Percentiles rank a stretch among this genome's conserved stretches.
These are phyloP conservation scores for Coptodon bakossiorum DNA, from an alignment of 2,113 vertebrate species.

Conservation along the genomic window DNA sequence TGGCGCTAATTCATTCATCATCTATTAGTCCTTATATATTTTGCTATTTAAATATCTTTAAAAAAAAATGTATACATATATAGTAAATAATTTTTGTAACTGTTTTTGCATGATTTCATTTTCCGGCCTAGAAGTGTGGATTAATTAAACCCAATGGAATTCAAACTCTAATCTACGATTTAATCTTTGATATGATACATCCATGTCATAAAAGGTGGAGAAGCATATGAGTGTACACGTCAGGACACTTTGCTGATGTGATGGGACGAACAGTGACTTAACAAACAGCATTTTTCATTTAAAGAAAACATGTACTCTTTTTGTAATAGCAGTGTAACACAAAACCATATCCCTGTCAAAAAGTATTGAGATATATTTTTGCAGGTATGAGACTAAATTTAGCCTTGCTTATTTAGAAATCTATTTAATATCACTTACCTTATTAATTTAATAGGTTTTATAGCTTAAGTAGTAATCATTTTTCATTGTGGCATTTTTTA, in stretches of 20 bases:
- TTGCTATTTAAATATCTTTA: background rate
- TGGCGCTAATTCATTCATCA: background rate
- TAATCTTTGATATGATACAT: background rate
- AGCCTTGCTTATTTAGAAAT: background rate
- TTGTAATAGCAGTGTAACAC: background rate
- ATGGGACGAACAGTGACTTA: background rate
- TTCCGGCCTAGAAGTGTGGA: background rate
- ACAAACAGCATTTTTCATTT: background rate
- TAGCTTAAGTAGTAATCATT: background rate
- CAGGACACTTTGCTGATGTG: background rate
- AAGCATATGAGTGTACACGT: background rate
- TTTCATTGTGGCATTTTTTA: background rate
- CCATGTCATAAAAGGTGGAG: background rate
- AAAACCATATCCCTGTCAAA: background rate
- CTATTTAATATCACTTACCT: background rate
- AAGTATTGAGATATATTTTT: background rate
- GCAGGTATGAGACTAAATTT: background rate
- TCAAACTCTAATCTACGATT: background rate
- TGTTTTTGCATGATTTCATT: background rate
- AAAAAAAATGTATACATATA: background rate
- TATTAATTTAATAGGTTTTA: background rate
- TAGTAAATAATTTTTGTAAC: background rate
- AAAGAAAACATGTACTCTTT: background rate
- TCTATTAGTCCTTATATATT: background rate
- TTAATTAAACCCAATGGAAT: background rate